Conservation (phyloP, 2,797 vertebrate genomes). For the Typhlichthys eigenmanni region DNA sequence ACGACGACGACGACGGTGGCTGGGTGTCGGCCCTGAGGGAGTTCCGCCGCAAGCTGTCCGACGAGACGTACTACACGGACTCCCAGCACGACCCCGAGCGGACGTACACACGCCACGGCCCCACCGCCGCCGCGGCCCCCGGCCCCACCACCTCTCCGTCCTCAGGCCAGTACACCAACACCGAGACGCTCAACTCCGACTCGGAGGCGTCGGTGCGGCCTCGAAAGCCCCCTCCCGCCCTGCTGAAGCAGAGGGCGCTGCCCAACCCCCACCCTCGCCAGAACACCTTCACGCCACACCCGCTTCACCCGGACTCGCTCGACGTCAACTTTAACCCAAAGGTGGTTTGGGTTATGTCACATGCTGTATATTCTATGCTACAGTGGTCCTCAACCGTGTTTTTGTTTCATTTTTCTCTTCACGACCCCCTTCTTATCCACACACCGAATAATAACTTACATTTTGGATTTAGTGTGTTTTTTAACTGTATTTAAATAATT, state of each 20-base stretch:
- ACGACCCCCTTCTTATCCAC: too few relatives aligned
- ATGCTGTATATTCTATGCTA: neutral
- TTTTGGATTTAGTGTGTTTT: too few relatives aligned
- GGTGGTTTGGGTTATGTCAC: slow-evolving; percentile 40
- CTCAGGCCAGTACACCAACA: slow-evolving; percentile 84
- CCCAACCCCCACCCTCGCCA: slow-evolving; percentile 36
- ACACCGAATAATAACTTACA: too few relatives aligned
- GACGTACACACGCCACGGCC: slow-evolving; percentile 76
- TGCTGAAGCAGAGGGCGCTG: slow-evolving; percentile 72
- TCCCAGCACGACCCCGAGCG: slow-evolving; percentile 80
- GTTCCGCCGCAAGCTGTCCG: slow-evolving; percentile 71
- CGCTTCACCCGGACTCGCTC: slow-evolving; percentile 72
- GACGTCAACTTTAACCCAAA: slow-evolving; percentile 95
- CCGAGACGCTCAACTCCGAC: slow-evolving; percentile 87
- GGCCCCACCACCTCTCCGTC: slow-evolving; percentile 78
- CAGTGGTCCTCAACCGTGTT: too few relatives aligned
- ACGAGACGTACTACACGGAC: slow-evolving; percentile 77
- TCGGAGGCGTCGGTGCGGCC: slow-evolving; percentile 85
- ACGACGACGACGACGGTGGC: slow-evolving; percentile 53
- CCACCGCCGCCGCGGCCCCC: neutral
- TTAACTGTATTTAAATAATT: too few relatives aligned
- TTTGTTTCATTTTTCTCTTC: too few relatives aligned
- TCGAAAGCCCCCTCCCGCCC: slow-evolving; percentile 65
- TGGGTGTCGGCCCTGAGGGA: slow-evolving; percentile 71
- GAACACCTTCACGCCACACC: slow-evolving; percentile 54